Base-by-base conservation (phyloP, 2,797 vertebrate species). In the Apogon talboti region DNA sequence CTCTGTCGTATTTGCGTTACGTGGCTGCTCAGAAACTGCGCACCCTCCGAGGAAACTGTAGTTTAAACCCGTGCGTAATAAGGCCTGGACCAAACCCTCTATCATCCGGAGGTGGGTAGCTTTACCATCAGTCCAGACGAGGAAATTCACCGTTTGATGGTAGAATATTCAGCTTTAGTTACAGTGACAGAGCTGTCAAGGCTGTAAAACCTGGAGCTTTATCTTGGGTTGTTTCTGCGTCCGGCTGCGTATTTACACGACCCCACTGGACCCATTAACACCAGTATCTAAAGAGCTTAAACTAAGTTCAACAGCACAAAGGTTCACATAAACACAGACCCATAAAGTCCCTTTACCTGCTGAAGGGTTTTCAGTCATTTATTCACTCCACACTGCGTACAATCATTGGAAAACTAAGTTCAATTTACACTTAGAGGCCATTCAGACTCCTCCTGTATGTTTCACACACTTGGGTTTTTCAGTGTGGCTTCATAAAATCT, bases 41-140 rank as follows among this genome's bases (percentile, higher is more conserved):
- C 60, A 45, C 16, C 63, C 43, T 21, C 28, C 4, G 18, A 43
- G 48, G 59, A 42, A 60, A 71, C 21, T 18, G 6, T 8, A 60
- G 45, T 67, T 57, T 3, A 7, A 65, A 76, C 16, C 33, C 40
- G 73, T 71, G 83, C 78, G 82, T 70, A 83, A 74, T 55, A 51
- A 72, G 63, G 74, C 74, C 75, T 11, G 54, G 49, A 0, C 48
- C 1, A 12, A 52, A 11, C 13, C 35, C 42, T 45, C 2, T 13
- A 12, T 14, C 11, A 10, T 4, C 47, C 18, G 45, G 3, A 56
- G 54, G 45, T 68, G 45, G 33, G 13, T 24, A 53, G 33, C 47
- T 66, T 35, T 38, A 7, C 15, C 60, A 62, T 66, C 62, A 35
- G 6, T 42, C 19, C 7, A 12, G n/a, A 57, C 40, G 24, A 11